phyloP scores from a whole-genome alignment of 2,888 invertebrate species.

The Sarcophaga carnaria region DNA sequence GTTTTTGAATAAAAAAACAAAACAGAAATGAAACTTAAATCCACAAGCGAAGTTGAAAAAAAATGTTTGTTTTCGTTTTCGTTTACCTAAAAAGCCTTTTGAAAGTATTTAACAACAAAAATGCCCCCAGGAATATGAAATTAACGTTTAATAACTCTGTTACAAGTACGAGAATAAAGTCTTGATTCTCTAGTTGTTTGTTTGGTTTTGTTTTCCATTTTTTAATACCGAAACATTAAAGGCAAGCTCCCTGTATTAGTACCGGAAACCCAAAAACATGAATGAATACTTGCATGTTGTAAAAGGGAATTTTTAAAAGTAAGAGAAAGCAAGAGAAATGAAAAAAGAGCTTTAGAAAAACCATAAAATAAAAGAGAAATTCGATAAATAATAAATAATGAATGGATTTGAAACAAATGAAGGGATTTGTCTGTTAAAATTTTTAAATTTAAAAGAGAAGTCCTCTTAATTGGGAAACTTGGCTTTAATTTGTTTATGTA shows the following conservation, averaged over 20 bases:
- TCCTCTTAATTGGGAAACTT: no score
- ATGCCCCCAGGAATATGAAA: constrained; percentile 28
- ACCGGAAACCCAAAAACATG: constrained; percentile 19
- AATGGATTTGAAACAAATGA: no score
- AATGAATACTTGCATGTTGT: neutral
- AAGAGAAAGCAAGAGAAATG: constrained; percentile 18
- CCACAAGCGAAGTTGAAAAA: no score
- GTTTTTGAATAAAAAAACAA: constrained; percentile 19
- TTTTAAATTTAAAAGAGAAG: no score
- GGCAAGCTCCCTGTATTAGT: neutral
- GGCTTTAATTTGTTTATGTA: no score
- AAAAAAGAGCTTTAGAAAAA: neutral
- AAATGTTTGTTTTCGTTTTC: neutral
- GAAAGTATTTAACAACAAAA: constrained; percentile 20
- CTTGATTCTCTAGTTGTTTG: no score
- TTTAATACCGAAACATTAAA: constrained; percentile 6
- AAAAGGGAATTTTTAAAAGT: no score
- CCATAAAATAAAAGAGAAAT: neutral
- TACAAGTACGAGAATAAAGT: neutral
- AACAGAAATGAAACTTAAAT: neutral
- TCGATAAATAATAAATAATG: neutral
- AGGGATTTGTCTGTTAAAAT: no score
- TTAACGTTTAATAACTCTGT: constrained; percentile 52
- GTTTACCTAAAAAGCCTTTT: constrained; percentile 13
- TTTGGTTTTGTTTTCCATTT: neutral